These are phyloP conservation scores for Oryzias javanicus DNA, from an alignment of 2,113 vertebrate species.

Conservation along the genomic window DNA sequence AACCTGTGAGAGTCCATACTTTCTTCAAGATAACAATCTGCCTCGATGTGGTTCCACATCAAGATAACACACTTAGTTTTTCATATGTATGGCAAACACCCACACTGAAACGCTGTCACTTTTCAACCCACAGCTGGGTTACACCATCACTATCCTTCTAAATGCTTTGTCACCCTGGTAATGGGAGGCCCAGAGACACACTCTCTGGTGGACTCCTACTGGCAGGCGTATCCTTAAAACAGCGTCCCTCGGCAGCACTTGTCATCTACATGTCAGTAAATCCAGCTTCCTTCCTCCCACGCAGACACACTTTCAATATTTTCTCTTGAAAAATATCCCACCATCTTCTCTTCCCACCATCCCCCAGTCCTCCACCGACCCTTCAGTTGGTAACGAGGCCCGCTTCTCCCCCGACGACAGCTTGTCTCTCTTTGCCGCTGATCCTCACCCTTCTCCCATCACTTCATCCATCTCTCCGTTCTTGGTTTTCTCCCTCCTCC, in stretches of 20 bases:
- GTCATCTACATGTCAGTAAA: slow-evolving; percentile 54
- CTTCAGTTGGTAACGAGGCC: slow-evolving; percentile 42
- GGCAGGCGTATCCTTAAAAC: slow-evolving; percentile 56
- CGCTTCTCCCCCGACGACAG: slow-evolving; percentile 54
- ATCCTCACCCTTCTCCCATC: slow-evolving; percentile 41
- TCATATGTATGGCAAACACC: slow-evolving; percentile 1
- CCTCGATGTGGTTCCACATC: no score
- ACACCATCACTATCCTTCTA: slow-evolving; percentile 33
- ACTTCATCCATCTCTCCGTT: slow-evolving; percentile 18
- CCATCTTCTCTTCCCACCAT: slow-evolving; percentile 19
- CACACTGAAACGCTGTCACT: slow-evolving; percentile 32
- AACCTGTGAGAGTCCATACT: no score
- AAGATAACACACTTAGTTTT: no score
- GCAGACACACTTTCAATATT: slow-evolving; percentile 19
- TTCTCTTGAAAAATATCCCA: slow-evolving; percentile 16
- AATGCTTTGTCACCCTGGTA: slow-evolving; percentile 49
- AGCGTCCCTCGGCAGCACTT: slow-evolving; percentile 46
- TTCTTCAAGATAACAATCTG: no score
- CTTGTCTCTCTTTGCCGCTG: slow-evolving; percentile 47
- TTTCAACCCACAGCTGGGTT: slow-evolving; percentile 33
- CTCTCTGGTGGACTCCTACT: slow-evolving; percentile 42
- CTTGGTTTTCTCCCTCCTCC: background rate
- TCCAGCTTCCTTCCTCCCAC: slow-evolving; percentile 44
- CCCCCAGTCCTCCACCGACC: slow-evolving; percentile 18
- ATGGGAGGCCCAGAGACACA: slow-evolving; percentile 52